Conservation (phyloP, 2,888 invertebrate genomes). For the Melangyna quadrimaculata region DNA sequence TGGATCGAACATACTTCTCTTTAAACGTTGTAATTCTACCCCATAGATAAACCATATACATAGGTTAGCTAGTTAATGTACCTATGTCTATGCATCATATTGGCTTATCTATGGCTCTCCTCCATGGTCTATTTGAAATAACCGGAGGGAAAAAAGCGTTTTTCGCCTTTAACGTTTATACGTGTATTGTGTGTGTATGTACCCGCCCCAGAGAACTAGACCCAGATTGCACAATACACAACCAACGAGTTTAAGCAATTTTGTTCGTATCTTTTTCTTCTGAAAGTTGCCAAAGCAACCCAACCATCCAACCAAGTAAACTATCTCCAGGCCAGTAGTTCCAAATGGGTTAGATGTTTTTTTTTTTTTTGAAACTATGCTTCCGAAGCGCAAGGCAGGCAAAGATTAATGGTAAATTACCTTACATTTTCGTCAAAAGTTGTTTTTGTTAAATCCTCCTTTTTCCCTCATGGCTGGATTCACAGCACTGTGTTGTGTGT, state of each 20-base stretch:
- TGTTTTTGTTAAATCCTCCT: slow-evolving; percentile 44
- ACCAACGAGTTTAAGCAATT: slow-evolving; percentile 42
- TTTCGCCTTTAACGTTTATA: neutral
- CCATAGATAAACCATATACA: no score
- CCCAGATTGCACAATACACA: slow-evolving; percentile 17
- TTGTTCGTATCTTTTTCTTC: neutral
- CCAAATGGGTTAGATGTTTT: slow-evolving; percentile 29
- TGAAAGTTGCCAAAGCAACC: slow-evolving; percentile 36
- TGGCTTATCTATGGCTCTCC: slow-evolving; percentile 34
- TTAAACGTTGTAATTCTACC: neutral
- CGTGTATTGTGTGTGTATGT: no score
- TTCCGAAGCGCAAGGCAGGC: slow-evolving; percentile 49
- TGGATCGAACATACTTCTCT: neutral
- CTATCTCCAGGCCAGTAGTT: slow-evolving; percentile 42
- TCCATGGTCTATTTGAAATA: slow-evolving; percentile 39
- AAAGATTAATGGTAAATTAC: slow-evolving; percentile 62
- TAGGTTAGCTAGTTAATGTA: slow-evolving; percentile 3
- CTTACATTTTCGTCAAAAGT: slow-evolving; percentile 62
- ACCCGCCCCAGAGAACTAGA: neutral
- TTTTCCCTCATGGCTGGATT: slow-evolving; percentile 7
- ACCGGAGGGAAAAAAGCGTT: slow-evolving; percentile 14
- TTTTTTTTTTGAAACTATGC: neutral
- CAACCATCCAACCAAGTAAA: slow-evolving; percentile 43
- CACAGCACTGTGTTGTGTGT: slow-evolving; percentile 1
- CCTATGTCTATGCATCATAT: slow-evolving; percentile 44